These are phyloP conservation scores for Subanguina moxae DNA, from an alignment of 1,140 invertebrate species.

Conservation along the genomic window DNA sequence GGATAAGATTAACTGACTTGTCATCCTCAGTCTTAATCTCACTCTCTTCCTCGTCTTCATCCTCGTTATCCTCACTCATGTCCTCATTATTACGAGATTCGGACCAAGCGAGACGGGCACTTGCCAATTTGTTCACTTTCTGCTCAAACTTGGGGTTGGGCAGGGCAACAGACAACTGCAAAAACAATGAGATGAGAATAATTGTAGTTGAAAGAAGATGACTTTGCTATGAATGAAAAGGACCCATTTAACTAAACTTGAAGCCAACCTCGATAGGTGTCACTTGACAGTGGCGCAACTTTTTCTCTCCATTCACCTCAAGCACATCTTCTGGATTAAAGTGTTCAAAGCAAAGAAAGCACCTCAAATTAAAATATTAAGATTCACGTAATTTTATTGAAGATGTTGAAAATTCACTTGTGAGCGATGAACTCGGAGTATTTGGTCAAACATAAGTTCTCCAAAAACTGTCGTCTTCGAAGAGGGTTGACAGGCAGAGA, in stretches of 20 bases:
- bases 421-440: conserved; percentile 1
- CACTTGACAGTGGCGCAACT: conserved; percentile 4
- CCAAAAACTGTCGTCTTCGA: neutral
- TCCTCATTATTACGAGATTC: neutral
- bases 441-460: neutral
- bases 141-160: neutral
- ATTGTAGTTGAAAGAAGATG: neutral
- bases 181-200: neutral
- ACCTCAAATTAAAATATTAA: neutral
- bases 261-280: neutral
- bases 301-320: neutral
- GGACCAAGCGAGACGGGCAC: neutral
- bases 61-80: no score
- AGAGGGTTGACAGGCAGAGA: neutral
- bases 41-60: no score
- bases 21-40: no score
- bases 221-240: neutral
- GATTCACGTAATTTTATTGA: neutral
- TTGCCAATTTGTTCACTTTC: conserved; percentile 6
- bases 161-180: neutral
- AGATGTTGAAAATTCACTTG: conserved; percentile 1
- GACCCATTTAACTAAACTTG: no score
- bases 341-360: neutral
- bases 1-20: neutral
- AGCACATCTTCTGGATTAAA: neutral